A percentile compares a stretch with the other conserved stretches of the same genome.
Conservation (phyloP, 37 sponge, comb jelly and placozoan species). For the Haliclona indistincta region DNA sequence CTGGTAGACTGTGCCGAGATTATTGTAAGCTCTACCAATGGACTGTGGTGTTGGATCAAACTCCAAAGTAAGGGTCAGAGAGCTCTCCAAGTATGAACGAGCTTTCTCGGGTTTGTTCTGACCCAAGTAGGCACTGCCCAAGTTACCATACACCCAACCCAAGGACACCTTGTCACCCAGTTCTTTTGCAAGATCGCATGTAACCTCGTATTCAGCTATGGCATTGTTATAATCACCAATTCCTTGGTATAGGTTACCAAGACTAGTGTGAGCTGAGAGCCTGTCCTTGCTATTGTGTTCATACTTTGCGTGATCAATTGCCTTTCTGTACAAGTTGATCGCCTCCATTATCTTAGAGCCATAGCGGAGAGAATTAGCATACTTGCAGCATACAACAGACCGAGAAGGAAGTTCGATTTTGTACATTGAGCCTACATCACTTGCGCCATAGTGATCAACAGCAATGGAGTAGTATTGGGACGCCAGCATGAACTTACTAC, state of each 20-base stretch:
- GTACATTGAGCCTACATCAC: slow-evolving; percentile 9
- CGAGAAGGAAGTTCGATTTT: slow-evolving; percentile 17
- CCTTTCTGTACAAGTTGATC: slow-evolving; percentile 33
- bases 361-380: slow-evolving; percentile 25
- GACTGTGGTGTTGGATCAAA: slow-evolving; percentile 55
- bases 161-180: slow-evolving; percentile 47
- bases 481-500: slow-evolving; percentile 15
- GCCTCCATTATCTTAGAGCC: slow-evolving; percentile 57
- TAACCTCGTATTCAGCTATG: slow-evolving; percentile 43
- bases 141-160: slow-evolving; percentile 77
- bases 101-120: slow-evolving; percentile 60
- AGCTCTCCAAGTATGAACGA: slow-evolving; percentile 30
- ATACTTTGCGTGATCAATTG: slow-evolving; percentile 14
- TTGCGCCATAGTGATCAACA: not conserved
- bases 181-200: slow-evolving; percentile 34
- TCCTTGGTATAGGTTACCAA: slow-evolving; percentile 68
- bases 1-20: slow-evolving; percentile 76
- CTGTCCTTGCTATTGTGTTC: slow-evolving; percentile 24
- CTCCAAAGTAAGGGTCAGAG: slow-evolving; percentile 40
- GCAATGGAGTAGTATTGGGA: slow-evolving; percentile 25
- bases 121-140: slow-evolving; percentile 72
- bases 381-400: slow-evolving; percentile 36
- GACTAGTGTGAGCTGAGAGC: slow-evolving; percentile 39
- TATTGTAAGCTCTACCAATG: slow-evolving; percentile 66
- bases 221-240: slow-evolving; percentile 51